These are phyloP conservation scores for Ctenopoma kingsleyae DNA, from an alignment of 2,797 vertebrate species.

Conservation along the genomic window DNA sequence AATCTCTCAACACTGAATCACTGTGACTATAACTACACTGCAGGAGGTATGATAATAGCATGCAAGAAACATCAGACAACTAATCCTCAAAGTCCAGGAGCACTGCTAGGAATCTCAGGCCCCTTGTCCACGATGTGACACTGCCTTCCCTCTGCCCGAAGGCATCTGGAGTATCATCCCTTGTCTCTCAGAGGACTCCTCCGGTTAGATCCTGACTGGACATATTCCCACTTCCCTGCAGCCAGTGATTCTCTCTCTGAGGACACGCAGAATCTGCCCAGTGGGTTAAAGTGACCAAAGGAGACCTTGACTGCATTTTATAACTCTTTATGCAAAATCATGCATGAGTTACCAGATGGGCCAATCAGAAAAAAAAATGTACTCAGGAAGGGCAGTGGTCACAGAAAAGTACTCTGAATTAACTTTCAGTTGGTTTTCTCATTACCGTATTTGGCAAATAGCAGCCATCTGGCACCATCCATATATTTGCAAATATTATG, in stretches of 20 bases:
- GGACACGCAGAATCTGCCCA: slow-evolving; percentile 24
- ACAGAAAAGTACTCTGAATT: slow-evolving; percentile 35
- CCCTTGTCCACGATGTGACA: slow-evolving; percentile 52
- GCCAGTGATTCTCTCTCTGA: slow-evolving; percentile 18
- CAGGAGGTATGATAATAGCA: slow-evolving; percentile 61
- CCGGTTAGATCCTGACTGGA: slow-evolving; percentile 17
- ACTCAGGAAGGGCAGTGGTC: slow-evolving; percentile 26
- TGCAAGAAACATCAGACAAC: slow-evolving; percentile 20
- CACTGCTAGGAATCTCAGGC: slow-evolving; percentile 50
- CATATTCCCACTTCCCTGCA: slow-evolving; percentile 8
- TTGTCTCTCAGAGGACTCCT: slow-evolving; percentile 25
- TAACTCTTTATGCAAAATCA: slow-evolving; percentile 52
- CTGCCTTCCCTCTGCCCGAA: slow-evolving; percentile 13
- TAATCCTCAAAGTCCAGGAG: slow-evolving; percentile 53
- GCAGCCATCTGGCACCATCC: slow-evolving; percentile 65
- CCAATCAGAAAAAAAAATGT: slow-evolving; percentile 12
- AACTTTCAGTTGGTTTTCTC: slow-evolving; percentile 53
- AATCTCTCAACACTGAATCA: slow-evolving; percentile 27
- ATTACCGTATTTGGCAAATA: slow-evolving; percentile 41
- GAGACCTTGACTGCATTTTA: slow-evolving; percentile 31
- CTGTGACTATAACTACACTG: slow-evolving; percentile 25
- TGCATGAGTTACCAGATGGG: slow-evolving; percentile 60
- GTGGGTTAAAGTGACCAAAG: slow-evolving; percentile 11
- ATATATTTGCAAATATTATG: slow-evolving; percentile 69
- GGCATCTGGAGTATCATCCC: slow-evolving; percentile 40